Evolutionary conservation across 2,113 vertebrate species (phyloP).

Genomic region (Baryphthengus martii): DNA sequence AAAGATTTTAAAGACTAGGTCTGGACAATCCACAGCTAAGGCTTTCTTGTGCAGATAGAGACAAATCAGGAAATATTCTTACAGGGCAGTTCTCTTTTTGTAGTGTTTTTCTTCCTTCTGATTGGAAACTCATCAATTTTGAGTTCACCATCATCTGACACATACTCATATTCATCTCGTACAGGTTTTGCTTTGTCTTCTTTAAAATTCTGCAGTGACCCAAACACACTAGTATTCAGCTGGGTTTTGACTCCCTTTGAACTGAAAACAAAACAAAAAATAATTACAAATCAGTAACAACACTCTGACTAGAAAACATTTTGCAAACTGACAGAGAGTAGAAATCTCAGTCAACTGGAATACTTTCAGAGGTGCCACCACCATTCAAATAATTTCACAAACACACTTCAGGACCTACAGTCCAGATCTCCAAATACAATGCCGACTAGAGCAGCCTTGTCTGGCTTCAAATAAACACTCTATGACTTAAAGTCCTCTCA

Average conservation of each 20-base stretch:
- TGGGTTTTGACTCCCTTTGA: constrained; percentile 91
- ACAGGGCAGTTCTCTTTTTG: constrained; percentile 94
- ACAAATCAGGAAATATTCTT: constrained; percentile 66
- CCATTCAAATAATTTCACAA: background rate
- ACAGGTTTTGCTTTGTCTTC: constrained; percentile 94
- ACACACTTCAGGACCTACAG: background rate
- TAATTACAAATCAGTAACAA: background rate
- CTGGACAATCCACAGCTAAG: background rate
- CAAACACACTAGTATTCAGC: constrained; percentile 87
- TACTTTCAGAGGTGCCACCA: background rate
- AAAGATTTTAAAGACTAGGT: background rate
- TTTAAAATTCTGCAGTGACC: constrained; percentile 94
- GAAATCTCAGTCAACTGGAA: background rate
- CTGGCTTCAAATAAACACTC: background rate
- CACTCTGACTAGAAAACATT: background rate
- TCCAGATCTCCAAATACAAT: background rate
- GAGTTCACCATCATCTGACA: constrained; percentile 95
- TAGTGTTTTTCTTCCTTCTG: constrained; percentile 90
- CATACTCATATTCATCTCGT: constrained; percentile 95
- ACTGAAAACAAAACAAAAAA: constrained; percentile 61
- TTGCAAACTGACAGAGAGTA: background rate
- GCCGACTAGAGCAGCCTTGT: background rate
- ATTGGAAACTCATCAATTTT: constrained; percentile 99
- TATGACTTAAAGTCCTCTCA: background rate
- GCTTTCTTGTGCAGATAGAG: background rate